Evolutionary conservation across 2,113 vertebrate species (phyloP), one percentile per base, ranked within the genome.

Genomic region (Sitta europaea): DNA sequence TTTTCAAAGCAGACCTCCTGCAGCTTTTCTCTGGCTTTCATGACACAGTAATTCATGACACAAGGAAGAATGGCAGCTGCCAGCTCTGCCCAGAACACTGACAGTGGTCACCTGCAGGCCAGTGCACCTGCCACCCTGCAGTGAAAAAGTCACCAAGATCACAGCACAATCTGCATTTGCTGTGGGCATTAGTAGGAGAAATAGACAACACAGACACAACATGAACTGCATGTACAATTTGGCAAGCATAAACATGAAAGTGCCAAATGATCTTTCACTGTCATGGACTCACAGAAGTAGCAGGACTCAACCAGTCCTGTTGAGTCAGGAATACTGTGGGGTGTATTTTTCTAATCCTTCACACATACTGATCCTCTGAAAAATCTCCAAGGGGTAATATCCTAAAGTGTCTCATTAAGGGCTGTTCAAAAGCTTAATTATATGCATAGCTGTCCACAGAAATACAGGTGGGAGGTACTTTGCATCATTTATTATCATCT

Each of bases 1-100:
- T 70, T 92, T 84, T 79, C 79, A 96, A 94, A 88, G 71, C 40
- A 91, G 63, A 51, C 13, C 35, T 78, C 79, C 79, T 85, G 62
- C 40, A 78, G 70, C 38, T 87, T 95, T 92, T 75, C 43, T 75
- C 88, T 86, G 25, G 79, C 73, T 85, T 90, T 21, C 35, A 77
- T 36, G 51, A 62, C 40, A 61, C 74, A 86, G 43, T 19, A 86
- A 88, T 90, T 95, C 72, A 72, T 61, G 66, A 12, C 51, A 67
- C 1, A 5, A 43, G 14, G 48, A 77, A 68, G 78, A 91, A 67
- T 57, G 86, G 10, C 51, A 57, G 80, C 70, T 86, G 45, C 50
- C 31, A 70, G 45, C 7, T 74, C 35, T 71, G 25, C 91, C 62
- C 77, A 53, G 53, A 86, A 55, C n/a, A 19, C 27, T 53, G 54